Evolutionary conservation across 1,140 invertebrate species (phyloP), one percentile per base, ranked within the genome.

Genomic region (Diorhabda sublineata): DNA sequence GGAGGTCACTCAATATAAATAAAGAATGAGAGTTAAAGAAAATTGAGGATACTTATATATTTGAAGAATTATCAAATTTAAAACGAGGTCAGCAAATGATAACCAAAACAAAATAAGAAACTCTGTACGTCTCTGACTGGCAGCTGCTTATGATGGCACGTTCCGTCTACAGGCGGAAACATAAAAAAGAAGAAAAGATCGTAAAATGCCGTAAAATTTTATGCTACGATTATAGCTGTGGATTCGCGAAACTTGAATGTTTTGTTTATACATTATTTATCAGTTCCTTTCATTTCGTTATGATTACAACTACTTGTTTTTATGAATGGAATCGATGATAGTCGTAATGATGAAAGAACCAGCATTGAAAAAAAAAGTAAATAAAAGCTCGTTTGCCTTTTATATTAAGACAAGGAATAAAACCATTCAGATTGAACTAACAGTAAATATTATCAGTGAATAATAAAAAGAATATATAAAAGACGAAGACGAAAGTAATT

Each of bases 81-180:
- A 26, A 26, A 26, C 26, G 26, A 26, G 26, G 26, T 26, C 1
- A 26, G 26, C 26, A 26, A 26, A 26, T 26, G 26, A 26, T 52
- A 52, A 6, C 5, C 47, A 52, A 8, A 52, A 52, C 47, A 52
- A 52, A n/a, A 4, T 3, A 52, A 52, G 3, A 1, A 26, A 26
- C 26, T 26, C 26, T 26, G 6, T 52, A 52, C 47, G 47, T 52
- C 47, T 8, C 47, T 52, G 47, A n/a, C 4, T 8, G 47, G n/a
- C 47, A 52, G 47, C 47, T 52, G 47, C n/a, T 52, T 52, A 52
- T n/a, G n/a, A n/a, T 52, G 47, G 47, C 47, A 52, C 47, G 47
- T 52, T 52, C 47, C 47, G n/a, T 52, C 3, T 8, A 8, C 47
- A 52, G n/a, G 47, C 47, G 47, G 47, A 52, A 8, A 52, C 47